Base-by-base conservation (phyloP, 2,888 invertebrate species). In the Scrobipalpa atriplicella region DNA sequence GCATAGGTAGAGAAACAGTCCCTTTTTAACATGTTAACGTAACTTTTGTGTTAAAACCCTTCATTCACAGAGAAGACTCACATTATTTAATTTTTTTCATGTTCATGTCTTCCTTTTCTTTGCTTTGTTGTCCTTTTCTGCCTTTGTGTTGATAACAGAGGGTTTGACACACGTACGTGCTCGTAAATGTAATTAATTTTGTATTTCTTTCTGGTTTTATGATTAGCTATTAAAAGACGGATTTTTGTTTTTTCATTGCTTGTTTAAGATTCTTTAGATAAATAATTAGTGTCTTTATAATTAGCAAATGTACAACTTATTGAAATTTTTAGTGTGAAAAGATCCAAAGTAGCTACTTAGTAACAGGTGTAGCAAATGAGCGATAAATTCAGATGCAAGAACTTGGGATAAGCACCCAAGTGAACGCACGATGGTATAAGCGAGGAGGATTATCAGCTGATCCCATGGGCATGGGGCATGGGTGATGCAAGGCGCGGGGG, bases 401-500 rank as follows among this genome's bases (percentile, higher is more conserved):
- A 21, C 18, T 43, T 21, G 9, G 43, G 43, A 1, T 29, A 5
- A 41, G 11, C n/a, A n/a, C 29, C 11, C 11, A 62, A 29, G 13
- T 13, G 47, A 39, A 62, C 16, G 47, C 47, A 47, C 21, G 9
- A 41, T 29, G 29, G 62, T 66, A 67, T 68, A 65, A 69, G 62
- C 67, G 67, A 69, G 68, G 71, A 71, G 72, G 74, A 69, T 73
- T 72, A 75, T 73, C 83, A 83, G 84, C 84, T 84, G 83, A 81
- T 82, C 79, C 78, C 75, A 70, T 75, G 76, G 77, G 70, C 70
- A 71, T 68, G n/a, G n/a, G 73, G 52, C 18, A 10, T 11, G 19
- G 18, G 10, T 21, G 54, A 70, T 73, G 73, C 70, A 72, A 67
- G 73, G 72, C 67, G 69, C 69, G 70, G 75, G 69, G 77, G 78